phyloP scores from a whole-genome alignment of 2,113 vertebrate species.

The Mustela nigripes region DNA sequence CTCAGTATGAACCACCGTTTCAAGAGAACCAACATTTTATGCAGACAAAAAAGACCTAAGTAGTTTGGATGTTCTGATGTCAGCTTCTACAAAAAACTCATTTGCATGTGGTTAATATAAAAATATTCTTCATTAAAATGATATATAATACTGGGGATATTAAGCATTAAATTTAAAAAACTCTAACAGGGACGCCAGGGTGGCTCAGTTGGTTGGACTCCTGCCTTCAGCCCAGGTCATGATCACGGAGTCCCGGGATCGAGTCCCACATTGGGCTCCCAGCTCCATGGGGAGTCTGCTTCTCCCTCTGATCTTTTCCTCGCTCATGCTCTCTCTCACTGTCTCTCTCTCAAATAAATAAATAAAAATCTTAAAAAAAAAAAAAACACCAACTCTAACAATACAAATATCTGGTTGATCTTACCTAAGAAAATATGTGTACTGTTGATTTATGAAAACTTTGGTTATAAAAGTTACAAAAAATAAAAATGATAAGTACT shows the following conservation, averaged over 20 bases:
- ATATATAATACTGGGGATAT: neutral
- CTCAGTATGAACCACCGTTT: neutral
- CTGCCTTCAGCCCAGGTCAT: no score
- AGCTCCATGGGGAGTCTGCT: no score
- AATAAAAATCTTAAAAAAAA: no score
- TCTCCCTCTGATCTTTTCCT: no score
- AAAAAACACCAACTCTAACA: neutral
- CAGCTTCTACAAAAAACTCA: neutral
- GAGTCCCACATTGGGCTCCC: no score
- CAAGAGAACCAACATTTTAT: neutral
- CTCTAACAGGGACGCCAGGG: neutral
- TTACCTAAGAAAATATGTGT: neutral
- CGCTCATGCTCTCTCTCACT: no score
- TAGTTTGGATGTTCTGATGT: neutral
- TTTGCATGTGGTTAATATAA: neutral
- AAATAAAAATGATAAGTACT: neutral
- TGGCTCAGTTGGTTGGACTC: no score
- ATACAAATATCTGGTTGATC: neutral
- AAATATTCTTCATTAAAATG: constrained; percentile 38
- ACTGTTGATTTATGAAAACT: neutral
- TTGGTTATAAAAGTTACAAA: neutral
- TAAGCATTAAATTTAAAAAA: constrained; percentile 14
- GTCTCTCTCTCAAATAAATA: no score
- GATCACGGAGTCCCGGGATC: no score
- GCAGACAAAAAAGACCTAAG: neutral